A percentile compares a stretch with the other conserved stretches of the same genome.
These are phyloP conservation scores for Mormyrops boulengeri DNA, from an alignment of 2,797 vertebrate genomes.

Conservation along the genomic window DNA sequence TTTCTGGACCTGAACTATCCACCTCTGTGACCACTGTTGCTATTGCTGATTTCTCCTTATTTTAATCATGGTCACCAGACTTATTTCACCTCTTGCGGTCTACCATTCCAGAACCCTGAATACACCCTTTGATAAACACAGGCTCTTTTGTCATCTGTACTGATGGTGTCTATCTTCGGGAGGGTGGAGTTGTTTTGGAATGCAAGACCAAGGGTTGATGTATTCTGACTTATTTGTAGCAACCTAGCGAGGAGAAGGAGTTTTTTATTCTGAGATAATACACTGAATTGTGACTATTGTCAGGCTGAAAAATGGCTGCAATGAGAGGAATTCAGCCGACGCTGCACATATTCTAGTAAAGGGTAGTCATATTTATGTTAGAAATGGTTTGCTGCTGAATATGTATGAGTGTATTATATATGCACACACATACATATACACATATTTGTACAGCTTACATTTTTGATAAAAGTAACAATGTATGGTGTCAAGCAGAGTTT, in stretches of 20 bases:
- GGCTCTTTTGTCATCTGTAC: background rate
- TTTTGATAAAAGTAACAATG: background rate
- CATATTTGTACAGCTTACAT: background rate
- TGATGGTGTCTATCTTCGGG: background rate
- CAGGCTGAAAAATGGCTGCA: background rate
- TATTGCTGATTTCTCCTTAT: background rate
- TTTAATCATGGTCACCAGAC: background rate
- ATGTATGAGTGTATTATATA: background rate
- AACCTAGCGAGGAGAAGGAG: background rate
- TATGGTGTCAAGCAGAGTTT: background rate
- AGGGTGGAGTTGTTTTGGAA: background rate
- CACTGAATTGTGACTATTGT: slow-evolving; percentile 3
- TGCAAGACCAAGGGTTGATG: background rate
- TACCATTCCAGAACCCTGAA: background rate
- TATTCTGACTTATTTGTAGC: background rate
- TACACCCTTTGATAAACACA: background rate
- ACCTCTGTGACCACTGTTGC: background rate
- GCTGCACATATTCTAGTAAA: background rate
- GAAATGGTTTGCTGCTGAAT: background rate
- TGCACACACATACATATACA: background rate
- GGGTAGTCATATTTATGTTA: background rate
- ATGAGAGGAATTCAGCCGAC: background rate
- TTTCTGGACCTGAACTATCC: background rate
- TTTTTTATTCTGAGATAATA: background rate
- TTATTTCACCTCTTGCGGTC: background rate